A percentile compares a stretch with the other conserved stretches of the same genome.
phyloP scores from a whole-genome alignment of 2,888 invertebrate genomes.

The Xanthorhoe spadicearia region DNA sequence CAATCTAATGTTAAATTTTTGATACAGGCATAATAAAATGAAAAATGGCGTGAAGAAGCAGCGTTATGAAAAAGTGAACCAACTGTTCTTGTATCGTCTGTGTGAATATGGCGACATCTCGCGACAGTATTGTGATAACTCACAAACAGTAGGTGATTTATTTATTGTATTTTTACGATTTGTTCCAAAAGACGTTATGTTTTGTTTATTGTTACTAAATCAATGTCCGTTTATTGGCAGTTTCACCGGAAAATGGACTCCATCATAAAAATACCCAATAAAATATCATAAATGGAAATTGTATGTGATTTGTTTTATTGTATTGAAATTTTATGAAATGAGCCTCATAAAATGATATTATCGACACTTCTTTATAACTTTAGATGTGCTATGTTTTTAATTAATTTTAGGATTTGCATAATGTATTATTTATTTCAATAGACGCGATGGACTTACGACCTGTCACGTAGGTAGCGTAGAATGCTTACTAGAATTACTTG shows the following conservation, averaged over 20 bases:
- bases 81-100: slow-evolving; percentile 4
- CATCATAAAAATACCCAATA: slow-evolving; percentile 20
- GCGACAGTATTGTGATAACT: slow-evolving; percentile 17
- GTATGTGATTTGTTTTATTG: background rate
- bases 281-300: slow-evolving; percentile 15
- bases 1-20: too few species aligned
- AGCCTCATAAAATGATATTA: slow-evolving; percentile 1
- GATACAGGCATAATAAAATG: background rate
- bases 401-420: background rate
- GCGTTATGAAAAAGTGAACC: background rate
- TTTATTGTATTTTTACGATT: slow-evolving; percentile 31
- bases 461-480: too few species aligned
- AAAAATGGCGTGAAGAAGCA: background rate
- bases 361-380: background rate
- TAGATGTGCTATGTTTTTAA: background rate
- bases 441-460: too few species aligned
- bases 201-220: slow-evolving; percentile 30
- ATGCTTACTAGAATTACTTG: too few species aligned
- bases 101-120: slow-evolving; percentile 10
- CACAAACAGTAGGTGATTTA: slow-evolving; percentile 32
- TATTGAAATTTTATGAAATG: slow-evolving; percentile 5
- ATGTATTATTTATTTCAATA: too few species aligned
- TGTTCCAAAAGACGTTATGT: slow-evolving; percentile 13
- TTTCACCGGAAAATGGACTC: slow-evolving; percentile 1
- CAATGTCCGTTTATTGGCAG: slow-evolving; percentile 10